Evolutionary conservation across 2,888 invertebrate species (phyloP), one percentile per base, ranked within the genome.

Genomic region (Amiota minor): DNA sequence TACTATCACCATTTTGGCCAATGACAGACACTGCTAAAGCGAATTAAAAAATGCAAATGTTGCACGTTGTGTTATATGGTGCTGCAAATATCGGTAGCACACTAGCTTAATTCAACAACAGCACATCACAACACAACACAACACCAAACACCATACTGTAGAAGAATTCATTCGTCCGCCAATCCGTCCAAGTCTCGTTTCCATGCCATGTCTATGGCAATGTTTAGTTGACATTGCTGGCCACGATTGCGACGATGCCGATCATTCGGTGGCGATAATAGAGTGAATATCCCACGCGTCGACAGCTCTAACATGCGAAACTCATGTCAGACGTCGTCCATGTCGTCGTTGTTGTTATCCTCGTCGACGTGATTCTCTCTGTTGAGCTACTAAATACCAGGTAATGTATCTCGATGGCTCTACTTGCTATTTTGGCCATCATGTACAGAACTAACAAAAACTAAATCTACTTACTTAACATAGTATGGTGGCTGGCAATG

Each of bases 21-120:
- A 11, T 11, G 9, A 59, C 1, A 11, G 59, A 20, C 1, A 12
- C 20, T 9, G 59, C 45, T 81, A 79, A 72, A 73, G 82, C 84
- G 80, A 80, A 80, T 82, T 82, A 82, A 79, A 72, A 84, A 81
- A 86, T 81, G 79, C 86, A 84, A 83, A 81, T 86, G 83, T 83
- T 77, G 83, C 81, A 83, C 80, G 76, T 76, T 80, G 80, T 55
- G 55, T 46, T 45, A 72, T 35, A 35, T 35, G 35, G 35, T 35
- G 2, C 35, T 35, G 35, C 35, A 35, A 35, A 35, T 35, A 35
- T 35, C 67, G 50, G 12, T 35, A 10, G 23, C 14, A 46, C 20
- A 64, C 45, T 11, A n/a, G 14, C 64, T 20, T 35, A 20, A n/a
- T 50, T 50, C n/a, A 50, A n/a, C 69, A 46, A 35, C 53, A 61